Conservation (phyloP, 2,888 invertebrate genomes). For the Meta bourneti region DNA sequence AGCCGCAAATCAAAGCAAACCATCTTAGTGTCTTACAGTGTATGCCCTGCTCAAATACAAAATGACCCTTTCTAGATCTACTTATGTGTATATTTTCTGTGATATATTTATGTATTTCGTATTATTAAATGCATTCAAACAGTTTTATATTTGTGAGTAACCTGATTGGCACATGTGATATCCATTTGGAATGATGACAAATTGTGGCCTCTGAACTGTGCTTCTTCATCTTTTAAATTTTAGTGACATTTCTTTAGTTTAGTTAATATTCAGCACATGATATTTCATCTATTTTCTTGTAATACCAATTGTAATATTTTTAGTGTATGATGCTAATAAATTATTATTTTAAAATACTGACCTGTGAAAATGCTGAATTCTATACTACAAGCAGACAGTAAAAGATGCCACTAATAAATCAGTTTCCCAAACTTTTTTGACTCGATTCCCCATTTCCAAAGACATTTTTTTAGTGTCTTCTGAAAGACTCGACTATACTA, state of each 20-base stretch:
- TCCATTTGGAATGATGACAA: conserved; percentile 5
- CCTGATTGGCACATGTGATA: conserved; percentile 6
- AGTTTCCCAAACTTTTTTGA: too few relatives aligned
- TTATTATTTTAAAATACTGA: not conserved
- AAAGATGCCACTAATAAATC: too few relatives aligned
- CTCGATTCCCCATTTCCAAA: too few relatives aligned
- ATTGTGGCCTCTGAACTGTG: not conserved
- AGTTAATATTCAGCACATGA: not conserved
- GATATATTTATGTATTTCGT: conserved; percentile 30
- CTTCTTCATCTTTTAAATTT: conserved; percentile 8
- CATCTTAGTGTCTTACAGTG: conserved; percentile 72
- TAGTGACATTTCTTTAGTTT: not conserved
- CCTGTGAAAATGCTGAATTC: not conserved
- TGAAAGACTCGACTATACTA: too few relatives aligned
- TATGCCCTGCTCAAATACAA: conserved; percentile 60
- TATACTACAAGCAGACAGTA: too few relatives aligned
- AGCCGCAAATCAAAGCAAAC: conserved; percentile 24
- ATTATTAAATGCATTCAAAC: conserved; percentile 18
- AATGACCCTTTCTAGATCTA: conserved; percentile 58
- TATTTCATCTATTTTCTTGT: conserved; percentile 32
- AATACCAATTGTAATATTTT: conserved; percentile 34
- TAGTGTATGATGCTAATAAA: conserved; percentile 34
- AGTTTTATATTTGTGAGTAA: conserved; percentile 14
- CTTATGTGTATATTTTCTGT: conserved; percentile 48
- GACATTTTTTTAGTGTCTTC: too few relatives aligned